These are phyloP conservation scores for Theretra japonica DNA, from an alignment of 2,888 invertebrate genomes.

Conservation along the genomic window DNA sequence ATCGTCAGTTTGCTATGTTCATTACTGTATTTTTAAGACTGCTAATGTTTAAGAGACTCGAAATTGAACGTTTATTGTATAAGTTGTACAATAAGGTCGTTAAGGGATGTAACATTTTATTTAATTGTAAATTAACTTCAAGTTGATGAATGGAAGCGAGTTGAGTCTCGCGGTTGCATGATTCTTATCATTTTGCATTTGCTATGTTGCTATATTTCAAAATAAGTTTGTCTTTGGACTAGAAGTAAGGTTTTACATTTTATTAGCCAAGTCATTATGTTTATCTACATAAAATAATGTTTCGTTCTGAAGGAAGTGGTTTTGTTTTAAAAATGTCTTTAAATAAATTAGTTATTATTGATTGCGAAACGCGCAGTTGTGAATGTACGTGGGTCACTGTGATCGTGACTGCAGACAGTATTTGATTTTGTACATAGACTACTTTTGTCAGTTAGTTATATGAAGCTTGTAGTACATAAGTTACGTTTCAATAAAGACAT, in stretches of 20 bases:
- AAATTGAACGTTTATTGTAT: background rate
- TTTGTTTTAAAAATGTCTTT: background rate
- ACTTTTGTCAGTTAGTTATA: slow-evolving; percentile 43
- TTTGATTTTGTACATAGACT: slow-evolving; percentile 55
- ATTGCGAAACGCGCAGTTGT: background rate
- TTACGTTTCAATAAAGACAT: slow-evolving; percentile 70
- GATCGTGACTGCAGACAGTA: slow-evolving; percentile 30
- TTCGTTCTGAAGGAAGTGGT: background rate
- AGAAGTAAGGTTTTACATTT: background rate
- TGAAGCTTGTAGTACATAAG: slow-evolving; percentile 58
- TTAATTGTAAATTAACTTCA: slow-evolving; percentile 14
- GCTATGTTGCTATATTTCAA: background rate
- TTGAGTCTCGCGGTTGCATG: background rate
- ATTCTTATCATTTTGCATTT: slow-evolving; percentile 7
- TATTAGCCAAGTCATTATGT: slow-evolving; percentile 20
- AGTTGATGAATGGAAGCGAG: background rate
- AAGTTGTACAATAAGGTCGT: slow-evolving; percentile 13
- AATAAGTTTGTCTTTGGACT: background rate
- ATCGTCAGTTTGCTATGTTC: slow-evolving; percentile 1
- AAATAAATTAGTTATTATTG: background rate
- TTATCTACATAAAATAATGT: background rate
- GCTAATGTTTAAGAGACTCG: slow-evolving; percentile 39
- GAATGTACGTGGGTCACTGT: slow-evolving; percentile 24
- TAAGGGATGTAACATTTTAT: slow-evolving; percentile 23
- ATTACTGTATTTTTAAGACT: slow-evolving; percentile 56